Percentiles rank a stretch among this genome's conserved stretches.
Evolutionary conservation across 2,888 invertebrate genomes (phyloP).

Genomic region (Epistrophe eligans): DNA sequence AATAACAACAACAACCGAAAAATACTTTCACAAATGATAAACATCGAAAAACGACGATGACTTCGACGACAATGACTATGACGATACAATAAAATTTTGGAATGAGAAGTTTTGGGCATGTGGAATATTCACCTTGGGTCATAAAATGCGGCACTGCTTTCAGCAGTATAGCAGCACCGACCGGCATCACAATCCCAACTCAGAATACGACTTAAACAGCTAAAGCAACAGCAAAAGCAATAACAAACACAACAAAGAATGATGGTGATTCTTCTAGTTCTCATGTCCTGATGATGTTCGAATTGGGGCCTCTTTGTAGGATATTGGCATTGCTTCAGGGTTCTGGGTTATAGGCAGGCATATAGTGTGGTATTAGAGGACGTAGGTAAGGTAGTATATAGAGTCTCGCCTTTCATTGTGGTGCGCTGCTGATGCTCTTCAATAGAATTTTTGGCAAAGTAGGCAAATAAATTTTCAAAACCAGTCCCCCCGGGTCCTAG

Average conservation of each 20-base stretch:
- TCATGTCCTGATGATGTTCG: conserved; percentile 3
- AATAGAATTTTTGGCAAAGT: conserved; percentile 59
- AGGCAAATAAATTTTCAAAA: conserved; percentile 72
- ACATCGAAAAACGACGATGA: conserved; percentile 26
- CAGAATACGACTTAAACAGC: conserved; percentile 20
- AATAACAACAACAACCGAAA: conserved; percentile 30
- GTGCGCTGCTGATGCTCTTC: conserved; percentile 43
- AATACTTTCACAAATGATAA: conserved; percentile 60
- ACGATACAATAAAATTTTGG: conserved; percentile 38
- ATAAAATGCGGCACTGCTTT: conserved; percentile 71
- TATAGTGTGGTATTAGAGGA: not conserved
- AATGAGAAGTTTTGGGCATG: conserved; percentile 21
- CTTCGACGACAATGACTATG: conserved; percentile 19
- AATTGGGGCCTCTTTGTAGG: conserved; percentile 42
- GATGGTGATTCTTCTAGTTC: not conserved
- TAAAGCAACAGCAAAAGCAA: not conserved
- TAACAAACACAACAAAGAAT: too few species aligned
- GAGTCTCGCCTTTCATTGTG: conserved; percentile 48
- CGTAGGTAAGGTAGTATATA: conserved; percentile 6
- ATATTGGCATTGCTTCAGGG: conserved; percentile 31
- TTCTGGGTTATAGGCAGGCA: not conserved
- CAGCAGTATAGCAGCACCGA: conserved; percentile 33
- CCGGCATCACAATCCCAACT: conserved; percentile 30
- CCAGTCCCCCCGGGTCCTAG: too few species aligned
- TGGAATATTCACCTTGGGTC: conserved; percentile 57